Evolutionary conservation across 2,888 invertebrate species (phyloP).

Genomic region (Drosophila monieri): DNA sequence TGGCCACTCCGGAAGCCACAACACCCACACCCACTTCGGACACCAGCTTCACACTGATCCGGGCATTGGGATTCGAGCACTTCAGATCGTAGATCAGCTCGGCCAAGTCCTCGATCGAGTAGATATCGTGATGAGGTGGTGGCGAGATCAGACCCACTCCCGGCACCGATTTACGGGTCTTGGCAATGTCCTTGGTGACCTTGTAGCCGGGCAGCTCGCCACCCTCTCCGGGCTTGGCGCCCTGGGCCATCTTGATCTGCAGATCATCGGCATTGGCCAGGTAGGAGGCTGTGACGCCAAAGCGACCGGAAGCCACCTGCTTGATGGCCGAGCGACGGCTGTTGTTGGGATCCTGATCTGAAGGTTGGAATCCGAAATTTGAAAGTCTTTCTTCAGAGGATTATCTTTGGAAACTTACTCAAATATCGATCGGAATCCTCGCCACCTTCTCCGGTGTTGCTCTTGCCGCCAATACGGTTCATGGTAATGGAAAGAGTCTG

Average conservation of each 20-base stretch:
- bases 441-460: slow-evolving; percentile 99
- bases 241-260: slow-evolving; percentile 99
- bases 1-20: slow-evolving; percentile 99
- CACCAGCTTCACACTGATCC: slow-evolving; percentile 98
- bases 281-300: slow-evolving; percentile 99
- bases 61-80: slow-evolving; percentile 96
- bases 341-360: slow-evolving; percentile 90
- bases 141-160: slow-evolving; percentile 99
- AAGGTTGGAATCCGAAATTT: background rate
- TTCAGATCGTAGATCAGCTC: slow-evolving; percentile 99
- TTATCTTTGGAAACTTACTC: slow-evolving; percentile 67
- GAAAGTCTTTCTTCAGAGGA: background rate
- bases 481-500: slow-evolving; percentile 97
- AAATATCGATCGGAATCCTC: slow-evolving; percentile 92
- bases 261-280: slow-evolving; percentile 98
- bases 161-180: slow-evolving; percentile 96
- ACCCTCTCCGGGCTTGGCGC: slow-evolving; percentile 99
- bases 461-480: slow-evolving; percentile 98
- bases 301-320: slow-evolving; percentile 99
- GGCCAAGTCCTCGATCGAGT: slow-evolving; percentile 99
- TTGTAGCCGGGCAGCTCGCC: slow-evolving; percentile 97
- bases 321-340: slow-evolving; percentile 98
- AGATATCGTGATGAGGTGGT: slow-evolving; percentile 99
- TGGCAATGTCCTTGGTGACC: slow-evolving; percentile 97
- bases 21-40: slow-evolving; percentile 99